A percentile compares a stretch with the other conserved stretches of the same genome.
Evolutionary conservation across 2,113 vertebrate genomes (phyloP).

Genomic region (Bufo gargarizans): DNA sequence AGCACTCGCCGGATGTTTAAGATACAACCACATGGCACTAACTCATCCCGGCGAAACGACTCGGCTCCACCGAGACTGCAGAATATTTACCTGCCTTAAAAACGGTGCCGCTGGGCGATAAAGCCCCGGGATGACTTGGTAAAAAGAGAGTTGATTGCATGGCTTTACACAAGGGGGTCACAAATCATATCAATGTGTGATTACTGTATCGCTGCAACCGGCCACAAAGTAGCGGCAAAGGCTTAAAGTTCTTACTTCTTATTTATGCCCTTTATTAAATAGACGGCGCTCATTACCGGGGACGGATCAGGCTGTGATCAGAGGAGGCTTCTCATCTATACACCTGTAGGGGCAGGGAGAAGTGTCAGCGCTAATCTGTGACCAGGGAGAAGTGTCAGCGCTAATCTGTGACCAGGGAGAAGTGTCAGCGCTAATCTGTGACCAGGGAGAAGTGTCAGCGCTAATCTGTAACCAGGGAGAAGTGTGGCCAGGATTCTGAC

Average conservation of each 20-base stretch:
- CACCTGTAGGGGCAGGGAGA: background rate
- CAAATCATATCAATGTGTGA: constrained; percentile 59
- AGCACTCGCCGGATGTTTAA: constrained; percentile 35
- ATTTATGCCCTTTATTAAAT: constrained; percentile 35
- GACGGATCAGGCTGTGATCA: background rate
- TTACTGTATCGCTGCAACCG: constrained; percentile 58
- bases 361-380: no score
- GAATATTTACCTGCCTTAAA: constrained; percentile 43
- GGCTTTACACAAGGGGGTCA: constrained; percentile 59
- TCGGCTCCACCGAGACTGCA: constrained; percentile 15
- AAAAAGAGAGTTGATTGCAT: constrained; percentile 50
- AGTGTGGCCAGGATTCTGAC: no score
- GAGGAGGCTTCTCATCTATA: background rate
- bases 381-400: no score
- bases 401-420: no score
- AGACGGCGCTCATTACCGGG: background rate
- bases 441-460: no score
- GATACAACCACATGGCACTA: constrained; percentile 14
- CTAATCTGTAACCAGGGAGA: no score
- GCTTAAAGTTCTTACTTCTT: constrained; percentile 8
- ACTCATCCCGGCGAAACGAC: constrained; percentile 21
- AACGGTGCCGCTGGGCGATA: constrained; percentile 39
- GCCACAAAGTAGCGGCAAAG: constrained; percentile 13
- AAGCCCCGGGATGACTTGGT: constrained; percentile 30
- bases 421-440: no score